phyloP scores from a whole-genome alignment of 2,113 vertebrate genomes.

The Salvelinus fontinalis region DNA sequence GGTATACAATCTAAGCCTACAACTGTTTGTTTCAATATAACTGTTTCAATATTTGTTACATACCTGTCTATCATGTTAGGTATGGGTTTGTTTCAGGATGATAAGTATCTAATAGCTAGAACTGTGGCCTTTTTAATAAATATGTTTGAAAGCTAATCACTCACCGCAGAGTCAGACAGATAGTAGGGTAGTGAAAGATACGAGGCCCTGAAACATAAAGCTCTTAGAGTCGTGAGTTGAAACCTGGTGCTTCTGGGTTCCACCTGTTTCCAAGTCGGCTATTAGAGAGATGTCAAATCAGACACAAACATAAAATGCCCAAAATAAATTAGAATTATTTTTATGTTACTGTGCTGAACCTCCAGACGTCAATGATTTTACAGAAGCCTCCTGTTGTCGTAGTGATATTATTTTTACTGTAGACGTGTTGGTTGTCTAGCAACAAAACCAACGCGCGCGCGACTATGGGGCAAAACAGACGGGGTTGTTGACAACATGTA shows the following conservation, averaged over 20 bases:
- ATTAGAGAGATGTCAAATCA: background rate
- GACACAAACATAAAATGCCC: slow-evolving; percentile 36
- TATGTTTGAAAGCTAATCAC: slow-evolving; percentile 25
- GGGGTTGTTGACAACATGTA: too few species aligned
- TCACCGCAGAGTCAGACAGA: slow-evolving; percentile 10
- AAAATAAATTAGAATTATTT: slow-evolving; percentile 36
- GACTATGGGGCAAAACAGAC: too few species aligned
- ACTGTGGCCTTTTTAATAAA: slow-evolving; percentile 72
- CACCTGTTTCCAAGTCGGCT: background rate
- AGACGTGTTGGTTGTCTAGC: too few species aligned
- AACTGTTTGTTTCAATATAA: slow-evolving; percentile 20
- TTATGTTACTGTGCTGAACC: background rate
- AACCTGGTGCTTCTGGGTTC: slow-evolving; percentile 34
- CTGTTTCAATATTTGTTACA: slow-evolving; percentile 57
- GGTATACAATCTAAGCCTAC: slow-evolving; percentile 34
- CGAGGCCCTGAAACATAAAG: slow-evolving; percentile 3
- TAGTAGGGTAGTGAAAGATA: background rate
- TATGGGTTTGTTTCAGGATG: background rate
- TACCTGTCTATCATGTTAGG: slow-evolving; percentile 10
- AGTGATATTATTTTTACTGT: background rate
- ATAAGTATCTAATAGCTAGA: slow-evolving; percentile 47
- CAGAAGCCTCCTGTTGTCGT: background rate
- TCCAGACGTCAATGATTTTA: background rate
- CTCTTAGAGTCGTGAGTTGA: slow-evolving; percentile 18
- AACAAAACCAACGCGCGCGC: too few species aligned